Conservation (phyloP, 2,888 invertebrate species). For the Pollenia griseotomentosa region DNA sequence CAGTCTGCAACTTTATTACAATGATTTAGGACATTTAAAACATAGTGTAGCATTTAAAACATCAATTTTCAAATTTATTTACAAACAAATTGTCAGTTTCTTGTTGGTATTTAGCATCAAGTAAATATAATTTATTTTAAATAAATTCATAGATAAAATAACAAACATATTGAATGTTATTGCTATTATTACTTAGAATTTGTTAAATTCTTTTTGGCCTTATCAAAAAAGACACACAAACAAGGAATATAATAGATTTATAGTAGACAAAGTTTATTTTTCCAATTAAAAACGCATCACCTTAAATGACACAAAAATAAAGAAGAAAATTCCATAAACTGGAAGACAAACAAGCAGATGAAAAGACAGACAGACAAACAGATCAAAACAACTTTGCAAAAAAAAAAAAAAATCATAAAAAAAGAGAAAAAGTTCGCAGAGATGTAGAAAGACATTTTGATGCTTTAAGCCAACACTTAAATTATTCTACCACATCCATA, state of each 20-base stretch:
- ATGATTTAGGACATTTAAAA: too few relatives aligned
- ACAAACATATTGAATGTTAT: slow-evolving; percentile 41
- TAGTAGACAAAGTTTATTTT: slow-evolving; percentile 71
- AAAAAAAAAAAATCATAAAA: background rate
- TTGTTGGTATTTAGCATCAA: background rate
- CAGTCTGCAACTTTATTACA: too few relatives aligned
- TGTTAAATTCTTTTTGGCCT: slow-evolving; percentile 23
- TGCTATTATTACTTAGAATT: slow-evolving; percentile 4
- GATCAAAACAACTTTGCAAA: slow-evolving; percentile 7
- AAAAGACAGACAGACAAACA: slow-evolving; percentile 28
- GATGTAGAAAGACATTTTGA: slow-evolving; percentile 60
- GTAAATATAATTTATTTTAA: slow-evolving; percentile 42
- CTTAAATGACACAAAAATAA: slow-evolving; percentile 67
- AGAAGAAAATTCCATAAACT: slow-evolving; percentile 56
- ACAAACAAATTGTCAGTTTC: slow-evolving; percentile 34
- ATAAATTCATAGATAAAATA: slow-evolving; percentile 46
- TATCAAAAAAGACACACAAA: slow-evolving; percentile 30
- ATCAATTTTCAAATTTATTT: slow-evolving; percentile 40
- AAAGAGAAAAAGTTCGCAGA: slow-evolving; percentile 4
- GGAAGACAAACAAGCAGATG: slow-evolving; percentile 26
- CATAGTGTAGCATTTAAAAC: background rate
- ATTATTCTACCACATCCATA: slow-evolving; percentile 71
- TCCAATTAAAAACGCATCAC: slow-evolving; percentile 74
- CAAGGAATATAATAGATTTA: slow-evolving; percentile 67
- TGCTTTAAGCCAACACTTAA: slow-evolving; percentile 72